Base-by-base conservation (phyloP, 2,113 vertebrate genomes). In the Podarcis muralis region DNA sequence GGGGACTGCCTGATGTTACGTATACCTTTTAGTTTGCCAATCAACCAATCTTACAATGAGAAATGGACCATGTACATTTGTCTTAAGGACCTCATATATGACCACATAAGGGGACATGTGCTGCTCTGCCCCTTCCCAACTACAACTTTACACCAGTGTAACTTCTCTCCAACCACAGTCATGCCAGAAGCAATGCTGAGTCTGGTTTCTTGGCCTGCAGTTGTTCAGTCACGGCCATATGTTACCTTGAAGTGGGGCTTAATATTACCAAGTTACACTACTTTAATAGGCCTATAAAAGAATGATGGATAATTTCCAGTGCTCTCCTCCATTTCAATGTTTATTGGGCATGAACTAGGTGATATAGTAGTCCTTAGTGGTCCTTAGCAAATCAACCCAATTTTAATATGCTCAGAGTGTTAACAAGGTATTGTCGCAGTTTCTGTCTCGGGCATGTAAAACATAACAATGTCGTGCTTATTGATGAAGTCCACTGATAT, bases 401-500 rank as follows among this genome's bases (percentile, higher is more conserved):
- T 2, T 82, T 40, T 1, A 20, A 75, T 59, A 6, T 43, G 71
- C 84, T 68, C 4, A 9, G 2, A 65, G 40, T 48, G 0, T 65
- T 30, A 85, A 74, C 18, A 83, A 75, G 81, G 35, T 83, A 65
- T n/a, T 84, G 25, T 23, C 43, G 5, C 87, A 30, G 6, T 20
- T 81, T 81, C 59, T 81, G n/a, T 35, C 79, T 89, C 76, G 85
- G 37, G 22, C 32, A 85, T 6, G 59, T 1, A 37, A 57, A 78
- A 84, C 37, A 40, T 72, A 72, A 72, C 20, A 11, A 22, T 8
- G 37, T 68, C 48, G 7, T 68, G 59, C 37, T 86, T 48, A 86
- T n/a, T 78, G 74, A 86, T 86, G 62, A 78, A 66, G 32, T 37
- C 43, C 68, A n/a, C 20, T 94, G 23, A 43, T 32, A 78, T 81